Percentiles rank a stretch among this genome's conserved stretches.
Conservation (phyloP, 2,113 vertebrate genomes). For the Cheirogaleus medius region DNA sequence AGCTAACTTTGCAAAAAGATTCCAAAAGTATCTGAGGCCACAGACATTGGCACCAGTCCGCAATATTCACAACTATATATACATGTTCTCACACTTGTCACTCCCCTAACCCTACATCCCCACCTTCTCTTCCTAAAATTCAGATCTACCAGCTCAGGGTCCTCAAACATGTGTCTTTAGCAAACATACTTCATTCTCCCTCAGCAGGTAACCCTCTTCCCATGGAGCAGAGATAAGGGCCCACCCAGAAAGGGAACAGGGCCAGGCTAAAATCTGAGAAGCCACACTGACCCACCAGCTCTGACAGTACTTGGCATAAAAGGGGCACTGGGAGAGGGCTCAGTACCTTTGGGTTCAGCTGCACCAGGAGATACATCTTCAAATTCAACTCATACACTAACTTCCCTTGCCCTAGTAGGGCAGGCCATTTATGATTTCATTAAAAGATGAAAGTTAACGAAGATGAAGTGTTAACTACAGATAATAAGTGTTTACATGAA, state of each 20-base stretch:
- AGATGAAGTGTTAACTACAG: background rate
- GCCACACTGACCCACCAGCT: background rate
- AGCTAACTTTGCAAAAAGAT: background rate
- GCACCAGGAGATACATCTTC: background rate
- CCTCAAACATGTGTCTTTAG: background rate
- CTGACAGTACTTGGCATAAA: background rate
- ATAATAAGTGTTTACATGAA: background rate
- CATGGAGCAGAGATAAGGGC: background rate
- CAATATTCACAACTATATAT: background rate
- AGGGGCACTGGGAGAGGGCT: no score
- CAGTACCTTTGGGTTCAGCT: background rate
- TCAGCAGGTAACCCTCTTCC: background rate
- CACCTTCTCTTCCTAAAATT: background rate
- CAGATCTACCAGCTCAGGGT: background rate
- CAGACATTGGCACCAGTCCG: background rate
- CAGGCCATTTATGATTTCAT: background rate
- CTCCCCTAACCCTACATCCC: background rate
- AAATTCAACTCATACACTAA: background rate
- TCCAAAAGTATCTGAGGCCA: background rate
- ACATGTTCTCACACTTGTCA: background rate
- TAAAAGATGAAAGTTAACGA: background rate
- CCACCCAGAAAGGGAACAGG: background rate
- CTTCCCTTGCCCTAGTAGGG: background rate
- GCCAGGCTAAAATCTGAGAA: constrained; percentile 34
- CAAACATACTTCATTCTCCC: background rate